Evolutionary conservation across 2,888 invertebrate genomes (phyloP).

Genomic region (Achlya flavicornis): DNA sequence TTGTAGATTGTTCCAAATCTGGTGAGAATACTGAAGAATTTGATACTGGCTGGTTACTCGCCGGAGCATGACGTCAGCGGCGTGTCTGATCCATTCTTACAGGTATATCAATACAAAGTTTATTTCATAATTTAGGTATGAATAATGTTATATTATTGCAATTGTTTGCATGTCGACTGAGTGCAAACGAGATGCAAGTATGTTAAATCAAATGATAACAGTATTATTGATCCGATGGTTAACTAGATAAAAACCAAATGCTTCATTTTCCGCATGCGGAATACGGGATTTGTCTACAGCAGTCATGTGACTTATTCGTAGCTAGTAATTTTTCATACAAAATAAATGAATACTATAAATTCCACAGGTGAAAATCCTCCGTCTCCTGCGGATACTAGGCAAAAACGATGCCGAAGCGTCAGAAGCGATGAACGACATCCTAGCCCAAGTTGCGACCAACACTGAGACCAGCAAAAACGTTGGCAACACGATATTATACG

Average conservation of each 20-base stretch:
- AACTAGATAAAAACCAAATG: no score
- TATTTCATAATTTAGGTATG: background rate
- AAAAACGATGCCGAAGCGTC: constrained; percentile 98
- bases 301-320: no score
- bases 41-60: constrained; percentile 99
- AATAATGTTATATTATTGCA: background rate
- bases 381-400: constrained; percentile 96
- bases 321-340: no score
- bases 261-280: no score
- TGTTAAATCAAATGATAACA: no score
- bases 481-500: constrained; percentile 99
- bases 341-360: constrained; percentile 23
- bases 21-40: constrained; percentile 98
- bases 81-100: constrained; percentile 99
- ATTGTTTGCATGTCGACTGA: no score
- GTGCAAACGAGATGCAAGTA: no score
- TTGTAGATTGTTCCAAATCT: constrained; percentile 98
- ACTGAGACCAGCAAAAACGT: constrained; percentile 99
- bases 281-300: no score
- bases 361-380: constrained; percentile 95
- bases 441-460: constrained; percentile 99
- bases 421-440: constrained; percentile 99
- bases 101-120: constrained; percentile 83
- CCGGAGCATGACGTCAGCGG: constrained; percentile 99
- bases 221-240: no score